phyloP scores from a whole-genome alignment of 2,113 vertebrate genomes.

The Takifugu bimaculatus region DNA sequence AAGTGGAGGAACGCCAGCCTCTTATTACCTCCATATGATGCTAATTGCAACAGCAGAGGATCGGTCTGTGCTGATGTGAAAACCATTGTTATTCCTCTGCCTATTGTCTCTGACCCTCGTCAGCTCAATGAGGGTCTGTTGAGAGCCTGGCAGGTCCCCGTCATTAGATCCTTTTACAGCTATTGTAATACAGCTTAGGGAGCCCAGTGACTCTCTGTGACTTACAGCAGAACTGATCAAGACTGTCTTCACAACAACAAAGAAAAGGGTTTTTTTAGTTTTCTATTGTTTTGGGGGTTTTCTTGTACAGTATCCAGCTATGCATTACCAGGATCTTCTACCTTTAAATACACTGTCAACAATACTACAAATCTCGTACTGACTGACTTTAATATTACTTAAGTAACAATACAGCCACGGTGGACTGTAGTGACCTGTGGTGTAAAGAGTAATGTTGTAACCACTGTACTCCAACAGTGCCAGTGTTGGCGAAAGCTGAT shows the following conservation, averaged over 20 bases:
- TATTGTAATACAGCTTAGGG: slow-evolving; percentile 51
- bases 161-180: slow-evolving; percentile 61
- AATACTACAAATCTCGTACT: too few species aligned
- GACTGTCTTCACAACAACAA: slow-evolving; percentile 9
- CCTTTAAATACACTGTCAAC: background rate
- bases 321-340: slow-evolving; percentile 8
- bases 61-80: slow-evolving; percentile 59
- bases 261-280: slow-evolving; percentile 8
- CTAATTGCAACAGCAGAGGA: slow-evolving; percentile 64
- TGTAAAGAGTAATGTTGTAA: too few species aligned
- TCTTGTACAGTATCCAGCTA: background rate
- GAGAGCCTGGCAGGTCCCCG: slow-evolving; percentile 48
- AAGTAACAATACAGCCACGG: too few species aligned
- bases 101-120: slow-evolving; percentile 62
- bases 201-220: slow-evolving; percentile 51
- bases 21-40: slow-evolving; percentile 60
- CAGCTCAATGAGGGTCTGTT: slow-evolving; percentile 60
- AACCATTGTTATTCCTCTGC: slow-evolving; percentile 61
- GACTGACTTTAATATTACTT: too few species aligned
- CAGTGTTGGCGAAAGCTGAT: too few species aligned
- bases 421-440: too few species aligned
- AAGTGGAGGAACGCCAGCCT: slow-evolving; percentile 65
- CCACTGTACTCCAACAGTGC: too few species aligned
- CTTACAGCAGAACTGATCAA: slow-evolving; percentile 15
- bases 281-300: background rate